Evolutionary conservation across 1,140 invertebrate species (phyloP).

Genomic region (Brachionus asplanchnoidis): DNA sequence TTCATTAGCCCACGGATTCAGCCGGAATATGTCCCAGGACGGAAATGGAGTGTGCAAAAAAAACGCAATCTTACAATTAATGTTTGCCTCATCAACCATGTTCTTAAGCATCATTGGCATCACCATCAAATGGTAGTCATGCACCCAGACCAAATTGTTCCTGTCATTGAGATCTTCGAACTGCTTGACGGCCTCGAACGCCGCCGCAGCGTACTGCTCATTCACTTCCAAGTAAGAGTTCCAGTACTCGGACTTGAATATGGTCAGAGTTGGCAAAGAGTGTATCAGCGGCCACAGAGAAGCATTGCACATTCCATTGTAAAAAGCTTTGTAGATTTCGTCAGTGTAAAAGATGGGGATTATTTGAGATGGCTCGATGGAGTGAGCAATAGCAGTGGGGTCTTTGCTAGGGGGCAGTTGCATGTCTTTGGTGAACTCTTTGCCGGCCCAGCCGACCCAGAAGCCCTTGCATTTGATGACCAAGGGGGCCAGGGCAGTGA

Average conservation of each 20-base stretch:
- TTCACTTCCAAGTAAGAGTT: conserved; percentile 71
- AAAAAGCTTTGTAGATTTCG: conserved; percentile 73
- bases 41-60: conserved; percentile 88
- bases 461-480: conserved; percentile 74
- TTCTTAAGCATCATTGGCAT: conserved; percentile 80
- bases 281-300: conserved; percentile 86
- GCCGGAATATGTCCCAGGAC: conserved; percentile 80
- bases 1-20: conserved; percentile 84
- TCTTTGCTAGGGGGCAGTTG: conserved; percentile 78
- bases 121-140: conserved; percentile 84
- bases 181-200: conserved; percentile 60
- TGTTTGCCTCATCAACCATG: conserved; percentile 70
- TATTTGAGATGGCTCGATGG: conserved; percentile 70
- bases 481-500: conserved; percentile 81
- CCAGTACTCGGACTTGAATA: conserved; percentile 74
- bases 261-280: conserved; percentile 76
- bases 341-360: conserved; percentile 72
- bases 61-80: conserved; percentile 75
- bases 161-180: conserved; percentile 58
- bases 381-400: conserved; percentile 71
- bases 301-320: conserved; percentile 84
- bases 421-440: conserved; percentile 62
- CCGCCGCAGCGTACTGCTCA: conserved; percentile 72
- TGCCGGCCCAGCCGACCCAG: conserved; percentile 84
- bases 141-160: conserved; percentile 77